phyloP scores from a whole-genome alignment of 2,888 invertebrate species.

The Phlogophora meticulosa region DNA sequence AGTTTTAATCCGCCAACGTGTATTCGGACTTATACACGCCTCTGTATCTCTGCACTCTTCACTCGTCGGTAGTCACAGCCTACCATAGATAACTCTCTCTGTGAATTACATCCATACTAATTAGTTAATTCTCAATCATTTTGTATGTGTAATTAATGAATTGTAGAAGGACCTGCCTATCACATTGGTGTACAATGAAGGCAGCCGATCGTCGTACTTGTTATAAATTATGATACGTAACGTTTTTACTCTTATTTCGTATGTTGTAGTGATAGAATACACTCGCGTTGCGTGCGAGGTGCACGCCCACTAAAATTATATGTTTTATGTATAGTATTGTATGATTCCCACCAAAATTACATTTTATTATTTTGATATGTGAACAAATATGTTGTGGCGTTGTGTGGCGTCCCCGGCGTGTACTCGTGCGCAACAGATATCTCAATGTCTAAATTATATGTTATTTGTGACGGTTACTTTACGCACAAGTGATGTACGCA shows the following conservation, averaged over 20 bases:
- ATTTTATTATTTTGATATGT: slow-evolving; percentile 57
- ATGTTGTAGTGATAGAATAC: slow-evolving; percentile 78
- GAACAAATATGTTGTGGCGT: slow-evolving; percentile 45
- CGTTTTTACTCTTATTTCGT: slow-evolving; percentile 79
- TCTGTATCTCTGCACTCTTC: slow-evolving; percentile 20
- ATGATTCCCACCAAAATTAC: slow-evolving; percentile 68
- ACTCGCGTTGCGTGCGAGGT: slow-evolving; percentile 68
- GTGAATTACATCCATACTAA: slow-evolving; percentile 34
- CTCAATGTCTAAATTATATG: slow-evolving; percentile 70
- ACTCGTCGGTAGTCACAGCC: slow-evolving; percentile 30
- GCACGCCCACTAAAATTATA: slow-evolving; percentile 58
- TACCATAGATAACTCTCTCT: slow-evolving; percentile 41
- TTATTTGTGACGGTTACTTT: slow-evolving; percentile 73
- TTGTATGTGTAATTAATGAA: slow-evolving; percentile 47
- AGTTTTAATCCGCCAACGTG: slow-evolving; percentile 20
- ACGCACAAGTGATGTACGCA: slow-evolving; percentile 82
- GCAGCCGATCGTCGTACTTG: slow-evolving; percentile 70
- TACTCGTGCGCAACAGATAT: slow-evolving; percentile 58
- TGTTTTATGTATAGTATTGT: slow-evolving; percentile 64
- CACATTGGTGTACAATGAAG: slow-evolving; percentile 52
- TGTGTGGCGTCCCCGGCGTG: slow-evolving; percentile 57
- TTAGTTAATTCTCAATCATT: slow-evolving; percentile 47
- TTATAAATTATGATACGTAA: slow-evolving; percentile 85
- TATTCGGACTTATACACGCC: slow-evolving; percentile 26
- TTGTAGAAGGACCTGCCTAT: slow-evolving; percentile 67